A percentile compares a stretch with the other conserved stretches of the same genome.
phyloP scores from a whole-genome alignment of 2,113 vertebrate genomes.

The Galeopterus variegatus region DNA sequence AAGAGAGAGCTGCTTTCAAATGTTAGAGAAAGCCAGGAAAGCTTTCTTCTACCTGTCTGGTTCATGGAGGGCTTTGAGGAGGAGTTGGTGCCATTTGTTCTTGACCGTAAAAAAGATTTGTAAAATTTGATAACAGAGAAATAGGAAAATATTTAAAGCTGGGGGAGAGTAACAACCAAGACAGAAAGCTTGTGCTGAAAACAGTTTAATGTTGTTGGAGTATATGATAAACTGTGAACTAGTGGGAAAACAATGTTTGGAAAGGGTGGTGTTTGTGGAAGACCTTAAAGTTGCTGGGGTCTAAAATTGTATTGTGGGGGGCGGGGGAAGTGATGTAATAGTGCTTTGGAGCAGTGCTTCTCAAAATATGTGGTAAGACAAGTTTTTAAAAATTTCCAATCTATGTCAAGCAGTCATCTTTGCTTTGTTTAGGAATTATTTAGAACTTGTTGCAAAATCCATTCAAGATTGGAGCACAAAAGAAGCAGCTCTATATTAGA shows the following conservation, averaged over 20 bases:
- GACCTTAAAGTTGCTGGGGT: neutral
- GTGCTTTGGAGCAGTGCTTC: neutral
- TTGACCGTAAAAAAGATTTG: neutral
- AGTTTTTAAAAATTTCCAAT: neutral
- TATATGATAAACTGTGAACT: slow-evolving; percentile 16
- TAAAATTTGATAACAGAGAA: neutral
- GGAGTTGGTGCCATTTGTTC: neutral
- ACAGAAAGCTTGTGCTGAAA: neutral
- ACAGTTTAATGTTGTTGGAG: neutral
- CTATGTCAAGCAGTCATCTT: neutral
- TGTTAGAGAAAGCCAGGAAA: neutral
- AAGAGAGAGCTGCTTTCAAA: neutral
- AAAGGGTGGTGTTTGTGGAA: slow-evolving; percentile 3
- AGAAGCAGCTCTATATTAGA: slow-evolving; percentile 91
- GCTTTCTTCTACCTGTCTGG: neutral
- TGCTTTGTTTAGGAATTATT: slow-evolving; percentile 90
- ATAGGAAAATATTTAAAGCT: neutral
- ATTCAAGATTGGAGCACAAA: slow-evolving; percentile 92
- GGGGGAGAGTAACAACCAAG: neutral
- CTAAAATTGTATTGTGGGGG: neutral
- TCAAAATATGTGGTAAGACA: neutral
- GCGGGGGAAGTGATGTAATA: neutral
- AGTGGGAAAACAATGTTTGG: neutral
- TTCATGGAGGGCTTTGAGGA: neutral
- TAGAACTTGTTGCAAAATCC: slow-evolving; percentile 92